phyloP scores from a whole-genome alignment of 2,888 invertebrate species.

The Agrochola litura region DNA sequence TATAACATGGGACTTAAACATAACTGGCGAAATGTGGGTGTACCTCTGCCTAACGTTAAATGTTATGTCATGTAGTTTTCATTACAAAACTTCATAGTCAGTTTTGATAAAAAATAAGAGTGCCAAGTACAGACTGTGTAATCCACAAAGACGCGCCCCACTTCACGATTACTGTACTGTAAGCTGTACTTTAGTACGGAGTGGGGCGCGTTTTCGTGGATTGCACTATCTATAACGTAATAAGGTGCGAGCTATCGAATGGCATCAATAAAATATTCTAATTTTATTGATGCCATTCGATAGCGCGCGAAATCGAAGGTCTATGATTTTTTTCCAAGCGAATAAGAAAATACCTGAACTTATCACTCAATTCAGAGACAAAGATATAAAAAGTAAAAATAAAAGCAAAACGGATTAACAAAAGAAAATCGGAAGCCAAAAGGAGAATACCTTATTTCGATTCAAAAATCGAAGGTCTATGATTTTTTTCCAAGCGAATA shows the following conservation, averaged over 20 bases:
- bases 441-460: constrained; percentile 69
- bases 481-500: background rate
- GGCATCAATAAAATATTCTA: background rate
- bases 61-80: background rate
- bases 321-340: background rate
- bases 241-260: background rate
- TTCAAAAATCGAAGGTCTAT: constrained; percentile 63
- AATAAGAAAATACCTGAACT: constrained; percentile 22
- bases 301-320: background rate
- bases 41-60: no score
- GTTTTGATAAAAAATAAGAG: background rate
- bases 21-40: no score
- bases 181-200: no score
- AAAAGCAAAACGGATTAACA: constrained; percentile 57
- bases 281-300: no score
- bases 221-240: background rate
- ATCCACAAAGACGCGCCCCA: no score
- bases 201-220: no score
- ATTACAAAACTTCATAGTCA: background rate
- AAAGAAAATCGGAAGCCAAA: constrained; percentile 66
- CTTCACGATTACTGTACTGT: no score
- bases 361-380: constrained; percentile 30
- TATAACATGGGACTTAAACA: no score
- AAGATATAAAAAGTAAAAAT: constrained; percentile 31
- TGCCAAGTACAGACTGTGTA: background rate